phyloP scores from a whole-genome alignment of 2,797 vertebrate genomes.

The Philypnodon macrostomus region DNA sequence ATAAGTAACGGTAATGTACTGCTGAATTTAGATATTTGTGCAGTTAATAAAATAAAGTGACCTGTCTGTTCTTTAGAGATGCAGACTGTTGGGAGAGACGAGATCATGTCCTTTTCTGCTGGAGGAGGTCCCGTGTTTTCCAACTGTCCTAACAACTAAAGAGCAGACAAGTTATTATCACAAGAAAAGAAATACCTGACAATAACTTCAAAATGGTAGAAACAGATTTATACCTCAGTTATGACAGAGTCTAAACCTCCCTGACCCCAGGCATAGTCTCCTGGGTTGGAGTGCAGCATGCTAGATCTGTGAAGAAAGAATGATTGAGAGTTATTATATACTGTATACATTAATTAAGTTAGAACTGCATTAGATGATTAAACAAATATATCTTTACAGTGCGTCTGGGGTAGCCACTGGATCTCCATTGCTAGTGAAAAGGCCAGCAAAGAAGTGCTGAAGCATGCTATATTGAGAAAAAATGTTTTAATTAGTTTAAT shows the following conservation, averaged over 20 bases:
- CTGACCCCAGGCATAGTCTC: constrained; percentile 93
- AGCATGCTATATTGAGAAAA: constrained; percentile 80
- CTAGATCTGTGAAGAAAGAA: constrained; percentile 70
- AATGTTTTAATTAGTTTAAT: too few species aligned
- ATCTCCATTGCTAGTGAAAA: constrained; percentile 78
- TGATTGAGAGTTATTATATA: constrained; percentile 17
- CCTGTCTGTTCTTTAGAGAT: constrained; percentile 86
- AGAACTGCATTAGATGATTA: too few species aligned
- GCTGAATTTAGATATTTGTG: not conserved
- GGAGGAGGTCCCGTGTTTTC: constrained; percentile 87
- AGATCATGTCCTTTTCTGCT: constrained; percentile 88
- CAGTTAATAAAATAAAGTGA: constrained; percentile 20
- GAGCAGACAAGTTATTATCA: not conserved
- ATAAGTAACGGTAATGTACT: too few species aligned
- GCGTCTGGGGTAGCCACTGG: constrained; percentile 79
- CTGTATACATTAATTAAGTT: too few species aligned
- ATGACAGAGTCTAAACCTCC: constrained; percentile 89
- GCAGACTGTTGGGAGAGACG: constrained; percentile 85
- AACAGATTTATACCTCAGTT: constrained; percentile 80
- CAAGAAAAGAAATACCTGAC: not conserved
- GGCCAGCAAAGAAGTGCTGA: constrained; percentile 81
- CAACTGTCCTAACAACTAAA: constrained; percentile 85
- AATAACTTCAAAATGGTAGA: not conserved
- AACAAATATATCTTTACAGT: constrained; percentile 73
- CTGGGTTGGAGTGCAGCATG: constrained; percentile 88